Conservation (phyloP, 1,140 invertebrate genomes). For the Nephotettix cincticeps region DNA sequence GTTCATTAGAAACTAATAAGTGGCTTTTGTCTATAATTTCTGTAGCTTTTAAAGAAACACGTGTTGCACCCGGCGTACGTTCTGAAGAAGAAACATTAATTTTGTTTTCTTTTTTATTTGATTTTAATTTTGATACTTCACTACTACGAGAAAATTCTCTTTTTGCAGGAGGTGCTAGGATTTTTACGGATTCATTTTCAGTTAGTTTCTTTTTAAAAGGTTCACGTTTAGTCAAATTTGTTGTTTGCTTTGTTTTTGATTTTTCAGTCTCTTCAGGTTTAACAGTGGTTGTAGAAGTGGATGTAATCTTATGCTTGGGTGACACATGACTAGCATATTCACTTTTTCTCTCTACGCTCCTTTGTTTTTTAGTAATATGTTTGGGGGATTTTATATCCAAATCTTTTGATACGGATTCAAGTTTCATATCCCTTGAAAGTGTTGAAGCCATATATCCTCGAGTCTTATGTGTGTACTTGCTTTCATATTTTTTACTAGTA, state of each 20-base stretch:
- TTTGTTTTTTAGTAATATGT: slow-evolving; percentile 15
- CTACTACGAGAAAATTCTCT: no score
- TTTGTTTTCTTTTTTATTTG: slow-evolving; percentile 21
- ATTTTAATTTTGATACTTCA: slow-evolving; percentile 5
- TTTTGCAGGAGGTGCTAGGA: no score
- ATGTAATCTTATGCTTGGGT: slow-evolving; percentile 25
- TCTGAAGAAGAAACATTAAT: not conserved
- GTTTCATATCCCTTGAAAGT: slow-evolving; percentile 50
- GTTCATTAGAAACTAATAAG: not conserved
- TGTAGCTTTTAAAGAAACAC: not conserved
- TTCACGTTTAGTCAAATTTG: slow-evolving; percentile 29
- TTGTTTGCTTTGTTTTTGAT: slow-evolving; percentile 18
- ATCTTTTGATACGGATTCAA: slow-evolving; percentile 42
- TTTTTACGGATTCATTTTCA: slow-evolving; percentile 22
- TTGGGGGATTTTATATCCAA: slow-evolving; percentile 16
- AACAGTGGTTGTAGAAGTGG: slow-evolving; percentile 40
- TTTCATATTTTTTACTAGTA: not conserved
- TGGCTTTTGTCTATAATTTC: not conserved
- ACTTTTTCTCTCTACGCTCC: slow-evolving; percentile 35
- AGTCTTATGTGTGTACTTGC: slow-evolving; percentile 12
- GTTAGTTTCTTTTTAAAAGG: slow-evolving; percentile 28
- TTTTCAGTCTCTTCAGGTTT: slow-evolving; percentile 33
- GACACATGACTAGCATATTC: not conserved
- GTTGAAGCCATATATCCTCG: slow-evolving; percentile 52
- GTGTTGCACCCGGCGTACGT: not conserved